These are phyloP conservation scores for Atta colombica DNA, from an alignment of 1,140 invertebrate species.

Conservation along the genomic window DNA sequence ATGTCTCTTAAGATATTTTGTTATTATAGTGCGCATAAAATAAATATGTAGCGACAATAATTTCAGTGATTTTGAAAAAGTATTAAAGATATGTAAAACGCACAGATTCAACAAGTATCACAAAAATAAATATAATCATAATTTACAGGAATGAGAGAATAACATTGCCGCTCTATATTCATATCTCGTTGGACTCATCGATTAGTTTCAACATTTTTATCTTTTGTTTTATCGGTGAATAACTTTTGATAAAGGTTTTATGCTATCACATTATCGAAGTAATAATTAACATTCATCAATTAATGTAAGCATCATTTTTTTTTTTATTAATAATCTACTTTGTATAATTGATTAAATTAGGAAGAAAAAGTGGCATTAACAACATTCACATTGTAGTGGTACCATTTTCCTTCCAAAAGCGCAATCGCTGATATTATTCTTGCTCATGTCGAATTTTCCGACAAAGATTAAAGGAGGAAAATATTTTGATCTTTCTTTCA, in stretches of 20 bases:
- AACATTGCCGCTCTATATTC: slow-evolving; percentile 21
- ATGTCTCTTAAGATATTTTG: slow-evolving; percentile 28
- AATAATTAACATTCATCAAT: not conserved
- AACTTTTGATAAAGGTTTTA: slow-evolving; percentile 45
- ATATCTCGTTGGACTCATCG: slow-evolving; percentile 56
- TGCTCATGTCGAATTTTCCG: slow-evolving; percentile 8
- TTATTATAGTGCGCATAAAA: slow-evolving; percentile 12
- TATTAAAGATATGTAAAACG: not conserved
- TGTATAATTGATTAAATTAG: not conserved
- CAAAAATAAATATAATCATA: not conserved
- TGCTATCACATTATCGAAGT: not conserved
- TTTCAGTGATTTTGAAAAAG: not conserved
- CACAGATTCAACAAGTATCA: not conserved
- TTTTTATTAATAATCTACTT: not conserved
- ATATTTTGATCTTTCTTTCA: slow-evolving; percentile 27
- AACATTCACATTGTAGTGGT: slow-evolving; percentile 20
- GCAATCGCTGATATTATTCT: slow-evolving; percentile 8
- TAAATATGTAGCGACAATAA: not conserved
- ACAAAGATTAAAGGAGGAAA: slow-evolving; percentile 32
- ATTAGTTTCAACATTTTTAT: slow-evolving; percentile 68
- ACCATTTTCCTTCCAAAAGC: slow-evolving; percentile 1
- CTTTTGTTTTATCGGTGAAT: slow-evolving; percentile 65
- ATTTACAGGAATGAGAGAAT: slow-evolving; percentile 45
- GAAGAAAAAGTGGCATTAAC: slow-evolving; percentile 19
- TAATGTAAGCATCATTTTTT: not conserved